Percentiles rank a stretch among this genome's conserved stretches.
Conservation (phyloP, 2,888 invertebrate genomes). For the Adela reaumurella region DNA sequence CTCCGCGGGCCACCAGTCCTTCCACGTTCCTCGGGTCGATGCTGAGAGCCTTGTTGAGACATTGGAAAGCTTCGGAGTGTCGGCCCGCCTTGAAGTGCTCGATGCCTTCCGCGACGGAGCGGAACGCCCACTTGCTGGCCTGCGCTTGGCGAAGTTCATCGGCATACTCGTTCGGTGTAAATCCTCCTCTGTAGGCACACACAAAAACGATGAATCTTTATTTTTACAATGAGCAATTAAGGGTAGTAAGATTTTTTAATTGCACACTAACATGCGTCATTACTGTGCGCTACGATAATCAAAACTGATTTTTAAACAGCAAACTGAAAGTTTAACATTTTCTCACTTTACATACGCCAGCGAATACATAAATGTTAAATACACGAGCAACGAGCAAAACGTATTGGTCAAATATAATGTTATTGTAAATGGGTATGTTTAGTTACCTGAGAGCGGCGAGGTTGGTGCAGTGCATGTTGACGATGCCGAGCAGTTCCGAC, state of each 20-base stretch:
- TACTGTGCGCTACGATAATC: too few species aligned
- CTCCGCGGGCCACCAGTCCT: conserved; percentile 87
- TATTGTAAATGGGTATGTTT: too few species aligned
- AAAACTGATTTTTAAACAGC: too few species aligned
- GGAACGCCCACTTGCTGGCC: conserved; percentile 91
- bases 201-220: conserved; percentile 10
- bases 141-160: conserved; percentile 83
- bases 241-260: too few species aligned
- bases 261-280: too few species aligned
- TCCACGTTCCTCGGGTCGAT: conserved; percentile 91
- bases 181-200: conserved; percentile 65
- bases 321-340: too few species aligned
- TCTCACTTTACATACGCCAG: too few species aligned
- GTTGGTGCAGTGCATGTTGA: conserved; percentile 65
- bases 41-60: conserved; percentile 86
- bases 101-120: conserved; percentile 92
- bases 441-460: conserved; percentile 67
- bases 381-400: too few species aligned
- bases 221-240: too few species aligned
- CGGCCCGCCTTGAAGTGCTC: conserved; percentile 90
- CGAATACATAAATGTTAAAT: too few species aligned
- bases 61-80: conserved; percentile 92
- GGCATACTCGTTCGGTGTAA: conserved; percentile 78
- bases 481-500: conserved; percentile 69
- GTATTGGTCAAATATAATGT: too few species aligned